These are phyloP conservation scores for Columbina picui DNA, from an alignment of 2,113 vertebrate species.

Conservation along the genomic window DNA sequence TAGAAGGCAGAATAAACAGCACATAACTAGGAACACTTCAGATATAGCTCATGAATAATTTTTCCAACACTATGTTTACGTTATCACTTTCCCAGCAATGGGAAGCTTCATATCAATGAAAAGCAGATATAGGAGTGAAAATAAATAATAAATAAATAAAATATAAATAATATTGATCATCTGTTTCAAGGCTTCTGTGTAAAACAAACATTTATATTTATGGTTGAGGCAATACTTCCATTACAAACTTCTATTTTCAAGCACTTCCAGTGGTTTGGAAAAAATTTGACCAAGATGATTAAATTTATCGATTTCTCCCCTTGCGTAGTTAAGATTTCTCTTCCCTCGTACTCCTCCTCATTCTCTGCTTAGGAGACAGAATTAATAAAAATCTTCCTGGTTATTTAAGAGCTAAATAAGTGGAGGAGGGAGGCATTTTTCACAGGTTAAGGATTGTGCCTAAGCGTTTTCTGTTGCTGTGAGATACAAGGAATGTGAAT, in stretches of 20 bases:
- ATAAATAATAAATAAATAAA: not conserved
- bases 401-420: constrained; percentile 28
- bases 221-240: not conserved
- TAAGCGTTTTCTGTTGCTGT: constrained; percentile 36
- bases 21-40: not conserved
- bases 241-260: not conserved
- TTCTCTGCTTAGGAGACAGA: not conserved
- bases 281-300: not conserved
- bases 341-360: not conserved
- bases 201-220: constrained; percentile 17
- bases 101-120: not conserved
- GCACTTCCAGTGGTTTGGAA: not conserved
- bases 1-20: not conserved
- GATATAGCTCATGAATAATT: not conserved
- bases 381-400: constrained; percentile 27
- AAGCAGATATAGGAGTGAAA: not conserved
- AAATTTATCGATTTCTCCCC: not conserved
- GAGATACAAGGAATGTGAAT: constrained; percentile 23
- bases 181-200: not conserved
- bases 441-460: not conserved
- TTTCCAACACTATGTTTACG: not conserved
- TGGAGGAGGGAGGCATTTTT: constrained; percentile 19
- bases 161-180: not conserved
- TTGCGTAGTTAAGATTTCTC: not conserved
- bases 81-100: not conserved